Base-by-base conservation (phyloP, 2,888 invertebrate species). In the Hipparchia sbordonii region DNA sequence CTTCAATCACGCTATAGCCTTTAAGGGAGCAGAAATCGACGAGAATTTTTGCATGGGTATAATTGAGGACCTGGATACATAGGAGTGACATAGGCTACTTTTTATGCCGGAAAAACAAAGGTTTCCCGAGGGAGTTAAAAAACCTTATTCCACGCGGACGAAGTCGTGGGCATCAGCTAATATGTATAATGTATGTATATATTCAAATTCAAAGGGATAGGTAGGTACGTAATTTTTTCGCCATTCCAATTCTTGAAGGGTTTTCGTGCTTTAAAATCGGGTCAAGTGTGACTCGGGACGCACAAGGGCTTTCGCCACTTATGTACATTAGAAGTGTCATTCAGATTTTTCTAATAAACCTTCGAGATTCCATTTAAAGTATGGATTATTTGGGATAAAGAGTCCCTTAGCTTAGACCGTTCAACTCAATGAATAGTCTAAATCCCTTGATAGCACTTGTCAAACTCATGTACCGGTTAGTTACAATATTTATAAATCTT, bases 341-440 rank as follows among this genome's bases (percentile, higher is more conserved):
- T 74, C 65, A 72, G 67, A 71, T 75, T 73, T 70, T 72, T 72
- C 74, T 75, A 73, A 73, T 70, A 62, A 75, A 68, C 59, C 70
- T 57, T 63, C 46, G 60, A 72, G 59, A 70, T 73, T 74, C 57
- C 51, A 48, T 72, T 70, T 69, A 61, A 71, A 63, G 67, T 59
- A 67, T 57, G 59, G 59, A 59, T 67, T 67, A 67, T 67, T 67
- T 45, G 46, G 56, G 67, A 6, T 10, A 60, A 59, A 60, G n/a
- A 56, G 5, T 13, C 39, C 5, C 45, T 67, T 6, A 10, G 23
- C 23, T 23, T 23, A 23, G 23, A 23, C 23, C 23, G 23, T 23
- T 23, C 23, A 23, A 23, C 23, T 23, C 23, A 23, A 23, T 23
- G 23, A 23, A 23, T 23, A 23, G 23, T 23, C 23, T 23, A 23